Percentiles rank a stretch among this genome's conserved stretches.
These are phyloP conservation scores for Arnoldichthys spilopterus DNA, from an alignment of 2,797 vertebrate genomes.

Conservation along the genomic window DNA sequence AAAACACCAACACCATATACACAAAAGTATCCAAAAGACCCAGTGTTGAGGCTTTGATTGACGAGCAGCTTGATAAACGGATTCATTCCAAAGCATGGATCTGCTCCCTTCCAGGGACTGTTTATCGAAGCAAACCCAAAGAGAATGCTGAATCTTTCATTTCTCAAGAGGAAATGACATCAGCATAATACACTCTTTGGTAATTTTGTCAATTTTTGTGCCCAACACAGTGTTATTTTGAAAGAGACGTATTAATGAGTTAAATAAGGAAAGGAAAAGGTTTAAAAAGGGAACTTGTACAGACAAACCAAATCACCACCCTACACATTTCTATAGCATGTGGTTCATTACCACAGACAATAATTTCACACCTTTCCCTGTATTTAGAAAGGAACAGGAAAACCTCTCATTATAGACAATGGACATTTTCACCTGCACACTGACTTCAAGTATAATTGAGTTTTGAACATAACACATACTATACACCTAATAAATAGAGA, in stretches of 20 bases:
- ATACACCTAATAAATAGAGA: too few relatives aligned
- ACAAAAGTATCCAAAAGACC: constrained; percentile 61
- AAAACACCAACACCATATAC: constrained; percentile 61
- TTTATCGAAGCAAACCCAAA: constrained; percentile 74
- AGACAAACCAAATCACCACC: constrained; percentile 69
- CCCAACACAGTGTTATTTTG: constrained; percentile 70
- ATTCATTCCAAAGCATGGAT: constrained; percentile 69
- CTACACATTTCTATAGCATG: constrained; percentile 3
- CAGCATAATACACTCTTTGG: constrained; percentile 70
- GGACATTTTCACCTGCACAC: neutral
- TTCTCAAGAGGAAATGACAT: constrained; percentile 77
- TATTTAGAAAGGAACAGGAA: neutral
- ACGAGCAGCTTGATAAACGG: constrained; percentile 79
- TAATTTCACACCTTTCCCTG: neutral
- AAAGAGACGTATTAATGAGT: constrained; percentile 44
- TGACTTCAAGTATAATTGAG: neutral
- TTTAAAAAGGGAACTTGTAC: constrained; percentile 64
- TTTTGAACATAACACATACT: too few relatives aligned
- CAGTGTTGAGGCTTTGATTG: constrained; percentile 72
- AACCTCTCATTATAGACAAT: neutral
- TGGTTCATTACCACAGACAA: neutral
- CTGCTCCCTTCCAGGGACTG: constrained; percentile 65
- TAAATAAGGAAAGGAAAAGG: constrained; percentile 23
- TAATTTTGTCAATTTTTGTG: constrained; percentile 66
- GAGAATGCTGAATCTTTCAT: constrained; percentile 58